Evolutionary conservation across 23 tunicate genomes (phyloP), one percentile per base, ranked within the genome.

Genomic region (Trididemnum miniatum): DNA sequence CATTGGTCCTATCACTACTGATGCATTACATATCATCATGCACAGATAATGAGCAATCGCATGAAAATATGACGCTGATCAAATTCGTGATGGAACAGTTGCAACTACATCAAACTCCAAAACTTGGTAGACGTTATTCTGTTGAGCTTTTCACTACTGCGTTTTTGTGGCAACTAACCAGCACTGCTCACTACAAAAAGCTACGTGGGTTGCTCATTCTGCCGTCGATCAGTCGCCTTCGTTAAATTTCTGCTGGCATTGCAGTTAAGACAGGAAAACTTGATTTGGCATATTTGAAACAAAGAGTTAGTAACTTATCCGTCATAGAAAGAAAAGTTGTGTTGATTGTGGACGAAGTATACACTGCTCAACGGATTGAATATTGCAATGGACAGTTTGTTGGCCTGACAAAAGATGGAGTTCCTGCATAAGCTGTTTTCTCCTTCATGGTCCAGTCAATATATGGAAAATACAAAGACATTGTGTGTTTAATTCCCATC

Each of bases 341-440:
- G 34, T 66, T 75, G 35, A 75, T 69, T 15, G 25, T 69, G 22
- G 75, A 31, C 25, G 38, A 69, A 33, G 75, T 69, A 5, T 69
- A 69, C 38, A 69, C 37, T 3, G 75, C 75, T 12, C 37, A 69
- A 69, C 12, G 75, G 25, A 69, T 69, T 5, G 80, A 75, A 27
- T 75, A 75, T 18, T 26, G n/a, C 27, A 75, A 75, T 75, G 80
- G 80, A 5, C 35, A 29, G 12, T 75, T 75, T 28, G 65, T 75
- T 75, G 80, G 67, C 18, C 23, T 75, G 34, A 75, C 80, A 3
- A 31, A 75, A 49, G 65, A 75, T 75, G 80, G 80, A 24, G 9
- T 39, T 24, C 65, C 62, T 40, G 65, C 80, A 5, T 37, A 75
- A 49, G 38, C 80, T 7, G 80, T 75, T 37, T 23, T 75, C 18